These are phyloP conservation scores for Heliothis subflexa DNA, from an alignment of 1,140 invertebrate species.

Conservation along the genomic window DNA sequence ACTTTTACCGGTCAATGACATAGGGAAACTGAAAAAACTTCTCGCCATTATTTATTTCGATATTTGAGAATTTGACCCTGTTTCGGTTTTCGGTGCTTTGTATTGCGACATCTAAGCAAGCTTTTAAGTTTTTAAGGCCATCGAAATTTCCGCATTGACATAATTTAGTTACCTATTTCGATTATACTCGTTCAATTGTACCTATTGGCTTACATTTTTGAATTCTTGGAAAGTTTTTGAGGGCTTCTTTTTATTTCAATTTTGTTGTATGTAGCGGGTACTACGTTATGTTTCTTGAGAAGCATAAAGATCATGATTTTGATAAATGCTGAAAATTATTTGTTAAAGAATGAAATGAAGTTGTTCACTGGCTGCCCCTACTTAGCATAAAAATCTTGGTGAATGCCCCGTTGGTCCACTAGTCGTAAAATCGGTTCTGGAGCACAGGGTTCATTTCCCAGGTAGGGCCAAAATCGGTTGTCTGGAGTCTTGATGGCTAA, in stretches of 20 bases:
- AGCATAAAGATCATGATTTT: no score
- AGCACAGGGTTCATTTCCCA: no score
- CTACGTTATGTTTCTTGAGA: no score
- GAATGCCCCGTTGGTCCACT: no score
- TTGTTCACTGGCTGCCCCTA: no score
- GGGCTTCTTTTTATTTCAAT: neutral
- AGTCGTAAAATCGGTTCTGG: no score
- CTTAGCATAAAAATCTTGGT: no score
- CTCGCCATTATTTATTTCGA: neutral
- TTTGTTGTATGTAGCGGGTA: neutral
- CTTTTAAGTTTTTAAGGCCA: slow-evolving; percentile 15
- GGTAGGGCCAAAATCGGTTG: no score
- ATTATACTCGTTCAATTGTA: neutral
- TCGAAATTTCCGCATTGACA: neutral
- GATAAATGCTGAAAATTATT: no score
- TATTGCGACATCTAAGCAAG: neutral
- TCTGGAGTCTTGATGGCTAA: no score
- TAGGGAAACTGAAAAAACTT: slow-evolving; percentile 27
- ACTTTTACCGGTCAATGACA: slow-evolving; percentile 46
- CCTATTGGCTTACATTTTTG: neutral
- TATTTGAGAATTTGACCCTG: slow-evolving; percentile 8
- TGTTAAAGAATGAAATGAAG: no score
- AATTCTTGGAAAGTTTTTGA: neutral
- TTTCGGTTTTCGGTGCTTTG: neutral
- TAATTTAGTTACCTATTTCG: slow-evolving; percentile 4